Evolutionary conservation across 1,140 invertebrate genomes (phyloP), one percentile per base, ranked within the genome.

Genomic region (Papilio aristodemus): DNA sequence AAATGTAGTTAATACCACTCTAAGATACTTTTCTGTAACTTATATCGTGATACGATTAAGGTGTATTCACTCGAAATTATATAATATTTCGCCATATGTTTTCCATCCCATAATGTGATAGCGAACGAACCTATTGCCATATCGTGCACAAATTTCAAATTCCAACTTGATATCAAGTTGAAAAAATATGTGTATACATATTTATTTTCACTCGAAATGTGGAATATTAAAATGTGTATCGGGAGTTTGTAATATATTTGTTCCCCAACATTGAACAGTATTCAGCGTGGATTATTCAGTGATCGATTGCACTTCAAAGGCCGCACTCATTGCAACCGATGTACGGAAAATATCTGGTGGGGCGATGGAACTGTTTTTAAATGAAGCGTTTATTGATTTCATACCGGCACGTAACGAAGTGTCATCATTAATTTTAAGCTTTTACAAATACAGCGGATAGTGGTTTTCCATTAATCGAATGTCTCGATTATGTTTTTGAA

Each of bases 281-380:
- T 64, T 39, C 37, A 64, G 13, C 19, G 62, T 43, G 19, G 38
- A 64, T 64, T 64, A 64, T 64, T 64, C 39, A 22, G 62, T 72
- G 71, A 78, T 73, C 71, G 76, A 75, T 78, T 64, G 71, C 68
- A 57, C 64, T 75, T 69, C 67, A 71, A 74, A 72, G 69, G 37
- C 38, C 32, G 67, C 50, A 54, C 32, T 64, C 38, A 43, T 62
- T 62, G 59, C 38, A 63, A 43, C 39, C 62, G 62, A 64, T 64
- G 37, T 43, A 43, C 39, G 39, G 38, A 64, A 64, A 64, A 64
- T 64, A 64, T 43, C 38, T 43, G 62, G 39, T 43, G 62, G 9
- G 43, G 8, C 62, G 19, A 43, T 64, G 62, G 39, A 64, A 64
- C 37, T 64, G 62, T 64, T 64, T 64, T 64, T 64, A 64, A 64